Evolutionary conservation across 2,797 vertebrate species (phyloP).

Genomic region (Myotis planiceps): DNA sequence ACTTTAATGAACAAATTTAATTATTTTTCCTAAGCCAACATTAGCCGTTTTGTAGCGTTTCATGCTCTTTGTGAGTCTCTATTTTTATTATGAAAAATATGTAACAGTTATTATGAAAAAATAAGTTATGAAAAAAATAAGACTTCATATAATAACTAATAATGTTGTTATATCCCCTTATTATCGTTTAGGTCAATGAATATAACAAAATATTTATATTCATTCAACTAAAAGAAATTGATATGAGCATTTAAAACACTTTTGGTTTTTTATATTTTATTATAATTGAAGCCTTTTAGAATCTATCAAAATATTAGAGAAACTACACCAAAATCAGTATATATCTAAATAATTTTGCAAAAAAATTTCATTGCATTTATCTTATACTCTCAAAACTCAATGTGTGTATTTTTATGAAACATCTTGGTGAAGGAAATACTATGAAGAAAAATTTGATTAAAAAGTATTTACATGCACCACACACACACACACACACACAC

Average conservation of each 20-base stretch:
- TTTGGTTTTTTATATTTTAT: background rate
- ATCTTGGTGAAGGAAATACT: background rate
- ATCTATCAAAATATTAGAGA: background rate
- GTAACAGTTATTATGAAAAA: background rate
- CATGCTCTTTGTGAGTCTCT: background rate
- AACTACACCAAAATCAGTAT: background rate
- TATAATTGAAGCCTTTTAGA: background rate
- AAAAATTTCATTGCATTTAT: background rate
- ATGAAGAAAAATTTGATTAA: background rate
- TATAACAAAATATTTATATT: conserved; percentile 7
- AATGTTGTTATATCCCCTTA: background rate
- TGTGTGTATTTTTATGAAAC: background rate
- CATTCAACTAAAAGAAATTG: conserved; percentile 14
- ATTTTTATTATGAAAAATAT: background rate
- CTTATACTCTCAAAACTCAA: background rate
- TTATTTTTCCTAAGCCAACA: background rate
- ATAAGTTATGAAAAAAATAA: conserved; percentile 9
- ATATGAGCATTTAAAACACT: background rate
- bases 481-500: background rate
- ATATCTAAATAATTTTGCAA: background rate
- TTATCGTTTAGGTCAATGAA: conserved; percentile 33
- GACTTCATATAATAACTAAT: background rate
- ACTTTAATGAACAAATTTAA: background rate
- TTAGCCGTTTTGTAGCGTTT: background rate
- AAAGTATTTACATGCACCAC: background rate